Base-by-base conservation (phyloP, 2,797 vertebrate genomes). In the Gymnopithys bicolor region DNA sequence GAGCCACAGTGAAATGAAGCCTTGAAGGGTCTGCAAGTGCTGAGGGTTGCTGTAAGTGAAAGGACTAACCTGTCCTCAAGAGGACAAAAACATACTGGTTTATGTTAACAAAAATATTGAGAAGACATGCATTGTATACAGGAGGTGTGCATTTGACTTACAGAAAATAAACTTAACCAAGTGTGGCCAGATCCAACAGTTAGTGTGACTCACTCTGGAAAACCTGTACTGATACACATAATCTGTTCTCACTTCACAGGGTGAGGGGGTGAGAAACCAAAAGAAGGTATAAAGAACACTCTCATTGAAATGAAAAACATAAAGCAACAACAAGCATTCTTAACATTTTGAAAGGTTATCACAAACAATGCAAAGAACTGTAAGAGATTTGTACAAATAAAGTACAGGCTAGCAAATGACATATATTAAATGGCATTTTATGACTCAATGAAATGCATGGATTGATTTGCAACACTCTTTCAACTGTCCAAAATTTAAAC, bases 291-390 rank as follows among this genome's bases (percentile, higher is more conserved):
- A 59, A 63, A 86, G 18, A 91, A 66, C 12, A 1, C 48, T 14
- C 66, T 90, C 55, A 82, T 0, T 51, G 58, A 86, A 93, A 91
- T 41, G 9, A 76, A 82, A 94, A 94, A 27, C 30, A 59, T 75
- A 84, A 78, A 78, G 66, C 58, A 66, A 4, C 77, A 73, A 78
- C 1, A 1, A 87, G 32, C 48, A 43, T 52, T 56, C 43, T 63
- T 66, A 66, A 69, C 39, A 27, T 88, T 90, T 78, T 93, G 59
- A 88, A 88, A 96, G 22, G 35, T 85, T 83, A 78, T 6, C 64
- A 53, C 35, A 75, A 75, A 53, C 55, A 74, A 78, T 39, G 39
- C 46, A 91, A 93, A 19, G 52, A 87, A 81, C 35, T 48, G 2
- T 16, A 48, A 76, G 64, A 83, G 30, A 71, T 35, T n/a, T 64